Evolutionary conservation across 2,797 vertebrate genomes (phyloP), one percentile per base, ranked within the genome.

Genomic region (Nannoperca obscura): DNA sequence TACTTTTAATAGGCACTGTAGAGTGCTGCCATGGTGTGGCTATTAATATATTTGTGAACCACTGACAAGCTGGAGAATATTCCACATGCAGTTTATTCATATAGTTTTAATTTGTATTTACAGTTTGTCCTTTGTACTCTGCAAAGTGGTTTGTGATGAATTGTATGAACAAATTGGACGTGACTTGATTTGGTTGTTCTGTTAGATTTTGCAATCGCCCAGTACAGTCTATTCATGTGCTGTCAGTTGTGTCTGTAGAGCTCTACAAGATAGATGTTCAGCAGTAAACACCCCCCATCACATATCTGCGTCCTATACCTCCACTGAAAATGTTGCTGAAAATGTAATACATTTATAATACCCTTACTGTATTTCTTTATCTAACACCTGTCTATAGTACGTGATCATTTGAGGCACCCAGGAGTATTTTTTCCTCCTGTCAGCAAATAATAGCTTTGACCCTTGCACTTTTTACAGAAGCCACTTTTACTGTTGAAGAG

Each of bases 261-360:
- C 61, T 8, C 44, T 32, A n/a, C 58, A 78, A 75, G 71, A 87
- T 78, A 38, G 75, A 86, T 80, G 64, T 76, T 69, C n/a, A 34
- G 59, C 7, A 19, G 47, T 66, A 63, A 85, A 82, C 64, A 61
- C 11, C 27, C 30, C 55, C 13, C 0, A 9, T 30, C 49, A 40
- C 15, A 12, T 67, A 73, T 71, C 27, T 66, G 24, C 46, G 53
- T 76, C 22, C 24, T 71, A 19, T 47, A 73, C 38, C 40, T 50
- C 19, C 6, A 44, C 42, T 49, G 27, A 69, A 76, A 80, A 36
- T 71, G 11, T 73, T 58, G 71, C 71, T 67, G 47, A 54, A 75
- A 72, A 49, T 40, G 8, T 49, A 53, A 66, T 40, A 30, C 46
- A 19, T 27, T 8, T 13, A 12, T 30, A n/a, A n/a, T n/a, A n/a